phyloP scores from a whole-genome alignment of 2,113 vertebrate genomes.

The Onychostoma macrolepis region DNA sequence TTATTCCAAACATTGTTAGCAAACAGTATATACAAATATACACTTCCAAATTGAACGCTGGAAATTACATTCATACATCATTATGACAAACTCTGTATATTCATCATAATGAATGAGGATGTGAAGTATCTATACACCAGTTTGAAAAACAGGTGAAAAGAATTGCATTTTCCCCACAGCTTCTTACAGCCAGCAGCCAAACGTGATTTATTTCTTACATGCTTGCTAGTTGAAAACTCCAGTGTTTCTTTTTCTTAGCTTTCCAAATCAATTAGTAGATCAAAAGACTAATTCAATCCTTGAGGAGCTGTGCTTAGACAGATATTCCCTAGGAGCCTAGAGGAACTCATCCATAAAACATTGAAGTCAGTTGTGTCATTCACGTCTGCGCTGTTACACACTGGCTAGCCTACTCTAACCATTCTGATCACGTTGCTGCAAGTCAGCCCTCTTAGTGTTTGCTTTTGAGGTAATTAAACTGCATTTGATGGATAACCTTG shows the following conservation, averaged over 20 bases:
- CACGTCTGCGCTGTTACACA: slow-evolving; percentile 56
- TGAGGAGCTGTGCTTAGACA: slow-evolving; percentile 66
- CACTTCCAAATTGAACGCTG: neutral
- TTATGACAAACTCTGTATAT: slow-evolving; percentile 37
- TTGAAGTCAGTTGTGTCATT: slow-evolving; percentile 55
- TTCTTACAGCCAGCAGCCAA: slow-evolving; percentile 44
- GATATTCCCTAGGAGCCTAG: slow-evolving; percentile 60
- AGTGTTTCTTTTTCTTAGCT: slow-evolving; percentile 64
- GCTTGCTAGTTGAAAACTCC: slow-evolving; percentile 46
- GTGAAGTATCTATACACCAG: slow-evolving; percentile 4
- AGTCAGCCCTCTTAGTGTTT: slow-evolving; percentile 54
- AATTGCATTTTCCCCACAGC: slow-evolving; percentile 33
- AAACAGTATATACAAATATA: slow-evolving; percentile 15
- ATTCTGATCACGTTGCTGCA: slow-evolving; percentile 49
- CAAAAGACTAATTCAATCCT: slow-evolving; percentile 73
- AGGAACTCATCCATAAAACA: slow-evolving; percentile 65
- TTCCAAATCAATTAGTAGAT: slow-evolving; percentile 76
- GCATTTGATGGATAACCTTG: slow-evolving; percentile 52
- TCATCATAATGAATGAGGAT: slow-evolving; percentile 28
- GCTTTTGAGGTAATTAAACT: slow-evolving; percentile 56
- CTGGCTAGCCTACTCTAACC: slow-evolving; percentile 47
- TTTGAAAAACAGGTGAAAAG: slow-evolving; percentile 33
- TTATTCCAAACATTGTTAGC: slow-evolving; percentile 8
- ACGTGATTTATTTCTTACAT: slow-evolving; percentile 56
- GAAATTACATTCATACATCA: slow-evolving; percentile 45